Percentiles rank a stretch among this genome's conserved stretches.
phyloP scores from a whole-genome alignment of 2,888 invertebrate genomes.

The Ophion slaviceki region DNA sequence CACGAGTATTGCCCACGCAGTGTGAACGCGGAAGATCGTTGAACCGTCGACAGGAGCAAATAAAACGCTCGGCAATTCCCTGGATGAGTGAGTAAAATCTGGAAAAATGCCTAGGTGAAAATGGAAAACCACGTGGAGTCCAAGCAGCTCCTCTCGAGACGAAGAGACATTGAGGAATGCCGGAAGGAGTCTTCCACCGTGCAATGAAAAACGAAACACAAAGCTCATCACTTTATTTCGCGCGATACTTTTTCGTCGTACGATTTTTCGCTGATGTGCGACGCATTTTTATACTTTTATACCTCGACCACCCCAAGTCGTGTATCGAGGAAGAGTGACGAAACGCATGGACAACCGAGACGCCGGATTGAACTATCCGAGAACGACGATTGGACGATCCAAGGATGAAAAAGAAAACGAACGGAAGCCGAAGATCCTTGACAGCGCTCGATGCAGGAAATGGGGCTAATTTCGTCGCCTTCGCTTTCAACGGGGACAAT shows the following conservation, averaged over 20 bases:
- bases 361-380: constrained; percentile 4
- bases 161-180: neutral
- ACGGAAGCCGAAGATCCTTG: too few relatives aligned
- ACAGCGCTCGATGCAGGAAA: constrained; percentile 69
- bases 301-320: constrained; percentile 70
- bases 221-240: constrained; percentile 66
- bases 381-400: constrained; percentile 21
- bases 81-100: constrained; percentile 8
- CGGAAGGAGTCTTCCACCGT: constrained; percentile 59
- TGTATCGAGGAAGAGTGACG: constrained; percentile 71
- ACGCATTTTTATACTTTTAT: constrained; percentile 75
- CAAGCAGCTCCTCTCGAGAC: neutral
- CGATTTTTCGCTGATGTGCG: constrained; percentile 74
- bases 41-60: too few relatives aligned
- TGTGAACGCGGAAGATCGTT: too few relatives aligned
- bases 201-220: constrained; percentile 46
- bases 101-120: constrained; percentile 20
- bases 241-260: constrained; percentile 76
- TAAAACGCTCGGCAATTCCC: neutral
- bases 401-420: too few relatives aligned
- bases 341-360: constrained; percentile 1
- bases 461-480: constrained; percentile 71
- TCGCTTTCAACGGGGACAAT: constrained; percentile 55
- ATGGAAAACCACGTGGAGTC: constrained; percentile 28
- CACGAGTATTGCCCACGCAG: too few relatives aligned